Evolutionary conservation across 2,797 vertebrate genomes (phyloP), one percentile per base, ranked within the genome.

Genomic region (Platyrinchus mystaceus): DNA sequence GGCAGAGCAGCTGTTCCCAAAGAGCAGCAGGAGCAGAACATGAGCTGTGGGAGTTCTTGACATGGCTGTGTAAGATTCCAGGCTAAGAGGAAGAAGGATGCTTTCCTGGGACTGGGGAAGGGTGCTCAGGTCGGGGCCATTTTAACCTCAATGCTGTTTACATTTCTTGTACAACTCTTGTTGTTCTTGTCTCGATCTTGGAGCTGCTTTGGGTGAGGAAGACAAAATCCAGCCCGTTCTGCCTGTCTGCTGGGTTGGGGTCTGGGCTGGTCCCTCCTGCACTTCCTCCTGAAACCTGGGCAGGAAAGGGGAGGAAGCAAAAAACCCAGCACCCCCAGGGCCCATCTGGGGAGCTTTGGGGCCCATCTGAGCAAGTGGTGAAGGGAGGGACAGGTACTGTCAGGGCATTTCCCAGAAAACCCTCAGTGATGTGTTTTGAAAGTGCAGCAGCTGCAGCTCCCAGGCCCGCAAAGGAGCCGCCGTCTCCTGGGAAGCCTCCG

Each of bases 211-310:
- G 62, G 39, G 39, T 24, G 17, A 2, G 10, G 43, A 55, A 63
- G 43, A 21, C 26, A 50, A n/a, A 56, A 0, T 28, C 34, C n/a
- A 14, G 50, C 50, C 39, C 3, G 8, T 28, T 26, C 3, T 8
- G 41, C 7, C 32, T 27, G 13, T 14, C 46, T 36, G 47, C 23
- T 34, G 3, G 11, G 1, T 6, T 0, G 4, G 20, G 43, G 7
- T 4, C 30, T 19, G 69, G 34, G 41, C 44, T n/a, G n/a, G 24
- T 21, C 47, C 53, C 37, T 44, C 43, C 49, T 11, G 2, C 30
- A 23, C 34, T 43, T 3, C 7, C 2, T 16, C 37, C 67, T 8
- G 8, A 37, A 21, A 14, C 6, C 24, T 0, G 0, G 28, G 12
- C 6, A 14, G 34, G 34, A 14, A 19, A 9, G 15, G 34, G 24